phyloP scores from a whole-genome alignment of 2,797 vertebrate species.

The Sebastes nivosus region DNA sequence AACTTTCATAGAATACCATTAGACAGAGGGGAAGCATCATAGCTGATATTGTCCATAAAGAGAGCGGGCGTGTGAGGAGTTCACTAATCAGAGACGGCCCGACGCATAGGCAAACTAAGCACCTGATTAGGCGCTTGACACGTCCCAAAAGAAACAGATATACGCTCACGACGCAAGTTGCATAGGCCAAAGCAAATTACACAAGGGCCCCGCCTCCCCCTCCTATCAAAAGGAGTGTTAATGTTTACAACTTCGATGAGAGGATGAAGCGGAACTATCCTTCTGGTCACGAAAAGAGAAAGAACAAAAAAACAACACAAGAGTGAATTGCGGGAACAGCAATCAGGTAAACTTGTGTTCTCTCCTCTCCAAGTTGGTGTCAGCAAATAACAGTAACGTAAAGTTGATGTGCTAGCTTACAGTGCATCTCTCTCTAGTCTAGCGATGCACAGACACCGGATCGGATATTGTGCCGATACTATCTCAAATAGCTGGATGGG shows the following conservation, averaged over 20 bases:
- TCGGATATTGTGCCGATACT: too few species aligned
- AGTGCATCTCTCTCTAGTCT: neutral
- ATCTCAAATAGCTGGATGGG: too few species aligned
- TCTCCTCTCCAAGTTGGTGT: too few species aligned
- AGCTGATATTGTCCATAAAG: slow-evolving; percentile 5
- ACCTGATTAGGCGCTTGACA: neutral
- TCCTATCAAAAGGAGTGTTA: neutral
- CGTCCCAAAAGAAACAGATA: neutral
- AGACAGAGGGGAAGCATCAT: neutral
- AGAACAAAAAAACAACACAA: neutral
- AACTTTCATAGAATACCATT: slow-evolving; percentile 24
- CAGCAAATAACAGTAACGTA: neutral
- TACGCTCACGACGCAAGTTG: too few species aligned
- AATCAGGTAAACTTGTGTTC: too few species aligned
- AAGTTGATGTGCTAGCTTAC: neutral
- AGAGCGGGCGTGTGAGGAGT: neutral
- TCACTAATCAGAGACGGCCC: neutral
- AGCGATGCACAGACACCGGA: too few species aligned
- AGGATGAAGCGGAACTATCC: neutral
- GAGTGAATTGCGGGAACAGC: neutral
- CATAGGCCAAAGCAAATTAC: neutral
- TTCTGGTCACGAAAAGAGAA: neutral
- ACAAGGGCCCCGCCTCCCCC: neutral
- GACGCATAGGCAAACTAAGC: neutral
- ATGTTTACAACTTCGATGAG: neutral